Base-by-base conservation (phyloP, 2,113 vertebrate species). In the Strix aluco region DNA sequence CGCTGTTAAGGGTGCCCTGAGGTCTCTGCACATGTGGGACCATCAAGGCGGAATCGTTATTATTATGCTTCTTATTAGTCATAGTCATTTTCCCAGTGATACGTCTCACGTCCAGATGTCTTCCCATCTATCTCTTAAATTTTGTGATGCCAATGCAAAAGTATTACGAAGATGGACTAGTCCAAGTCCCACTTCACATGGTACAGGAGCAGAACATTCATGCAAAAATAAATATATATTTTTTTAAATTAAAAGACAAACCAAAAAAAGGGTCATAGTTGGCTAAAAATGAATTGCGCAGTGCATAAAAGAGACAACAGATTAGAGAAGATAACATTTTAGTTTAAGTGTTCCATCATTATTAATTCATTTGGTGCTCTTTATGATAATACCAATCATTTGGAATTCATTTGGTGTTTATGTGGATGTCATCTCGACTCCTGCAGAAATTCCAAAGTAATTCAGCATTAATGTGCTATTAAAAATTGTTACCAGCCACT, bases 291-390 rank as follows among this genome's bases (percentile, higher is more conserved):
- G 78, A 97, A 95, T 96, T 78, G 92, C 13, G 22, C 94, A 86
- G 86, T 66, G 92, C 63, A 20, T 79, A 75, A 66, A 95, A 77
- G 73, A 93, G 94, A 95, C 89, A 97, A 97, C 82, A 96, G 95
- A 96, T 95, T 96, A 96, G 91, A 91, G 92, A 81, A 88, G 81
- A 96, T 81, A 95, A 81, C 26, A 1, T 96, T 95, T 97, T 95
- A 96, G 93, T 97, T 97, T 97, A 97, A 98, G 91, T 95, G 90
- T 96, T 96, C 81, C 85, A 70, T 97, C 94, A 95, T 98, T 98
- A 98, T 97, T 97, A 97, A 98, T 97, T 98, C 96, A 96, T 97
- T 98, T 97, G 97, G 87, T 91, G 94, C 94, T 96, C 95, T 96
- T 98, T 98, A 97, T 95, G 97, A 97, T 97, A 97, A 97, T 97